Percentiles rank a stretch among this genome's conserved stretches.
phyloP scores from a whole-genome alignment of 2,797 vertebrate genomes.

The Pogonophryne albipinna region DNA sequence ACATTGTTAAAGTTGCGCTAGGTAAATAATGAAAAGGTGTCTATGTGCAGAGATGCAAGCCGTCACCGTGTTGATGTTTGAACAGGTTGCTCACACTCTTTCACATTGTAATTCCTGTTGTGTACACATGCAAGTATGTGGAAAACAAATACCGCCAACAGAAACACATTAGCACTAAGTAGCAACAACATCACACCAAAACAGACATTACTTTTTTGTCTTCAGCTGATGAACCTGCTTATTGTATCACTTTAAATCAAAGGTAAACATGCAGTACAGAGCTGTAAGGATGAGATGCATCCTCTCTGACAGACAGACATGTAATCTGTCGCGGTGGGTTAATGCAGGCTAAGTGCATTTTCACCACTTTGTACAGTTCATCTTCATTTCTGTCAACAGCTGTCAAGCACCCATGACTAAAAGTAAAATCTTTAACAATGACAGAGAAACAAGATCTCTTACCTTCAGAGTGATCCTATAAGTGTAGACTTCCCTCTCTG shows the following conservation, averaged over 20 bases:
- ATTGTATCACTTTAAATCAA: background rate
- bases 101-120: slow-evolving; percentile 59
- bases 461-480: slow-evolving; percentile 74
- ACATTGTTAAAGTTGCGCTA: slow-evolving; percentile 57
- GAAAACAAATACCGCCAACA: slow-evolving; percentile 54
- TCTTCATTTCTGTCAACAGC: slow-evolving; percentile 46
- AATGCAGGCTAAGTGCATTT: slow-evolving; percentile 33
- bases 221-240: background rate
- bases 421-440: slow-evolving; percentile 27
- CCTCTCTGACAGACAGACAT: slow-evolving; percentile 46
- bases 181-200: slow-evolving; percentile 26
- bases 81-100: slow-evolving; percentile 68
- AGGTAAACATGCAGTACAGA: background rate
- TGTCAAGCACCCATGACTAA: slow-evolving; percentile 46
- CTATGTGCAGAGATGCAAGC: slow-evolving; percentile 66
- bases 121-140: slow-evolving; percentile 59
- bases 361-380: slow-evolving; percentile 16
- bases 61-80: slow-evolving; percentile 68
- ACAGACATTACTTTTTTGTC: slow-evolving; percentile 12
- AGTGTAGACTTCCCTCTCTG: slow-evolving; percentile 46
- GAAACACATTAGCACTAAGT: slow-evolving; percentile 23
- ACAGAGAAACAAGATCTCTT: slow-evolving; percentile 60
- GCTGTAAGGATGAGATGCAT: slow-evolving; percentile 29
- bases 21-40: slow-evolving; percentile 61
- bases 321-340: slow-evolving; percentile 36